Base-by-base conservation (phyloP, 2,113 vertebrate species). In the Brachyhypopomus occidentalis region DNA sequence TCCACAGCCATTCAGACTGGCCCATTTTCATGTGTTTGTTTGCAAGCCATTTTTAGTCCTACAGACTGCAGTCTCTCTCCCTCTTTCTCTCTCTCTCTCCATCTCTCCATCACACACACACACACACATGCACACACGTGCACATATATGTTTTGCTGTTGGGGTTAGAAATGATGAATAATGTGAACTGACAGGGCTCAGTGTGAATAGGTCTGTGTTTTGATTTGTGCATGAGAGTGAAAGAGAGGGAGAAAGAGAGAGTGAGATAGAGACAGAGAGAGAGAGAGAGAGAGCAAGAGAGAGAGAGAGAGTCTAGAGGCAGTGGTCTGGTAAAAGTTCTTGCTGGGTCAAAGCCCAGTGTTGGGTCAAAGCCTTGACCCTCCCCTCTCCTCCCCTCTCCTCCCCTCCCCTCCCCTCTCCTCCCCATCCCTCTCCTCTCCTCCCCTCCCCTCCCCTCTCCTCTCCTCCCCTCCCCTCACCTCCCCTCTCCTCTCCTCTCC, bases 291-390 rank as follows among this genome's bases (percentile, higher is more conserved):
- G 16, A 36, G 64, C 1, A 25, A 36, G 14, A 20, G 63, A 17
- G 27, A 34, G 63, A 66, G 25, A 34, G 64, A n/a, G 30, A 20
- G 34, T 36, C 30, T 69, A 69, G 27, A 34, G 48, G 70, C 76
- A 74, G 56, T 67, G 72, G 80, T 77, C 81, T 60, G 71, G 16
- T 38, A 56, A 52, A 58, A 36, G 56, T 55, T 27, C 56, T 80
- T 86, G 89, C 86, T 89, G 89, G 83, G 73, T 79, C 63, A 81
- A 81, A 84, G 86, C 88, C 87, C 66, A 83, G 75, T 55, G 88
- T 87, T 52, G 30, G 30, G 30, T 30, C 30, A 30, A 30, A 30
- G 30, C 30, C n/a, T n/a, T n/a, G n/a, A n/a, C n/a, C 88, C 84
- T 71, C 85, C 86, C 79, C 86, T 75, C 82, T 72, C 83, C 78